Conservation (phyloP, 2,888 invertebrate genomes). For the Nephrocerus scutellatus region DNA sequence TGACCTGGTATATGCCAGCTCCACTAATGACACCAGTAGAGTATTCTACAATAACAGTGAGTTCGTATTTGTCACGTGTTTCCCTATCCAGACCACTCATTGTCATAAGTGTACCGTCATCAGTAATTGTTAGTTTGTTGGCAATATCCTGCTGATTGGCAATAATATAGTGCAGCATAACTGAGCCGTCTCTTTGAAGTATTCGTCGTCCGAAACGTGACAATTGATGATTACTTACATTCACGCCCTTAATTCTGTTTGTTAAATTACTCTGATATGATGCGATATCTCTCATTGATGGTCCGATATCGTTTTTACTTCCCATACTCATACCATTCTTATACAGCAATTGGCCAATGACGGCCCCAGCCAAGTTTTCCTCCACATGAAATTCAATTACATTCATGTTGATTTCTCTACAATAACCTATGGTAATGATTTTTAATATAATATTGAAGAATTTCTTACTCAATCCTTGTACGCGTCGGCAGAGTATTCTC, state of each 20-base stretch:
- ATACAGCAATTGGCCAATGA: conserved; percentile 65
- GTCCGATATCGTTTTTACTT: conserved; percentile 34
- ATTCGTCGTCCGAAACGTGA: conserved; percentile 28
- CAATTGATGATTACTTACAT: conserved; percentile 18
- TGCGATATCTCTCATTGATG: conserved; percentile 31
- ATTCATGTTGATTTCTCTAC: conserved; percentile 60
- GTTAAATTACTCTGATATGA: conserved; percentile 28
- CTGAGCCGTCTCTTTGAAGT: conserved; percentile 34
- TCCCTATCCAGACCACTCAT: conserved; percentile 72
- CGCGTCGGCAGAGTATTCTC: conserved; percentile 54
- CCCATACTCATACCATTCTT: conserved; percentile 44
- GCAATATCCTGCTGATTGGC: conserved; percentile 77
- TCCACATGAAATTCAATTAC: conserved; percentile 68
- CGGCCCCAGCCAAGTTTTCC: conserved; percentile 67
- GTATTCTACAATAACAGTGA: conserved; percentile 75
- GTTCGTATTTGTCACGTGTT: conserved; percentile 61
- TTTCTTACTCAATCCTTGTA: conserved; percentile 42
- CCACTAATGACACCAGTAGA: conserved; percentile 62
- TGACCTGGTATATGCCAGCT: conserved; percentile 72
- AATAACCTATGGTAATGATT: conserved; percentile 27
- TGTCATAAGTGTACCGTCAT: conserved; percentile 73
- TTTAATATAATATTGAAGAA: no score
- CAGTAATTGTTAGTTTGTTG: conserved; percentile 69
- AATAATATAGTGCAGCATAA: conserved; percentile 63
- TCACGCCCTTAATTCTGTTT: conserved; percentile 34